Evolutionary conservation across 2,888 invertebrate species (phyloP), one percentile per base, ranked within the genome.

Genomic region (Vesta saturnalis): DNA sequence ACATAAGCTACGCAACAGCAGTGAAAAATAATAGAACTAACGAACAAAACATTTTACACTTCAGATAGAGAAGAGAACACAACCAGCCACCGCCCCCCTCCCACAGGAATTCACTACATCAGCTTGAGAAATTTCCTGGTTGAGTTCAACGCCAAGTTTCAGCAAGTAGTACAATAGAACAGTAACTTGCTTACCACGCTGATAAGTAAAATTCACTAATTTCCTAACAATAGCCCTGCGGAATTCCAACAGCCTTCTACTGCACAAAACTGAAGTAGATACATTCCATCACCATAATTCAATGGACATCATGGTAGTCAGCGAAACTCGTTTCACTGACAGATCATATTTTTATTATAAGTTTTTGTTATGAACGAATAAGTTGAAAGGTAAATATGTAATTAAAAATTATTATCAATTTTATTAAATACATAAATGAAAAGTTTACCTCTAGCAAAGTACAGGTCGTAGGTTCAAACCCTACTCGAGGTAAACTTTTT

Each of bases 321-420:
- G 67, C 15, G 65, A 74, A 70, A 74, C 68, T 0, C 67, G 69
- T 21, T 71, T 72, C 23, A 73, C 72, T 57, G 46, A 67, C 8
- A 60, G n/a, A n/a, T n/a, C n/a, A n/a, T n/a, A n/a, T n/a, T n/a
- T n/a, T n/a, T n/a, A n/a, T n/a, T n/a, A n/a, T n/a, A n/a, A n/a
- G n/a, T n/a, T n/a, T n/a, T n/a, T n/a, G n/a, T n/a, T n/a, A n/a
- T n/a, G n/a, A n/a, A n/a, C n/a, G n/a, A n/a, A n/a, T n/a, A n/a
- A n/a, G n/a, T n/a, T n/a, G n/a, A n/a, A n/a, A n/a, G n/a, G n/a
- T n/a, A n/a, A n/a, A n/a, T n/a, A n/a, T n/a, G n/a, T n/a, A n/a
- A n/a, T n/a, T n/a, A n/a, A n/a, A n/a, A n/a, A n/a, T n/a, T n/a
- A n/a, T n/a, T n/a, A n/a, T n/a, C n/a, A n/a, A n/a, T n/a, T n/a